A percentile compares a stretch with the other conserved stretches of the same genome.
phyloP scores from a whole-genome alignment of 1,140 invertebrate species.

The Macrobrachium rosenbergii region DNA sequence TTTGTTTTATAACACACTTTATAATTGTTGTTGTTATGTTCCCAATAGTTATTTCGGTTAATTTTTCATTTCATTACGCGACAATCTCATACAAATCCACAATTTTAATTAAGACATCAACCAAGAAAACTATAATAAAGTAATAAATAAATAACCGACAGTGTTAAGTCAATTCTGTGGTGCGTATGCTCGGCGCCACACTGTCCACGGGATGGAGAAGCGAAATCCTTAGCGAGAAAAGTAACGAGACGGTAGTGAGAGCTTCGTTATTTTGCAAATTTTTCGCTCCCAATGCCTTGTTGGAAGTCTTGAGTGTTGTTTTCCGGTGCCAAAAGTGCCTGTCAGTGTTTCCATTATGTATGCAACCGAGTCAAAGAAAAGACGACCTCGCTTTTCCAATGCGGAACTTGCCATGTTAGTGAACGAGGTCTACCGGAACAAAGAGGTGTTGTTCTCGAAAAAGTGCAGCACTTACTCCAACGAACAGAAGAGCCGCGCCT shows the following conservation, averaged over 20 bases:
- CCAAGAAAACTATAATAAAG: not conserved
- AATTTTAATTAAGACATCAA: not conserved
- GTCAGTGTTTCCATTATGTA: not conserved
- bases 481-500: conserved; percentile 7
- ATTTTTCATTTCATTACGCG: not conserved
- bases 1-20: too few species aligned
- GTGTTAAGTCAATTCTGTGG: not conserved
- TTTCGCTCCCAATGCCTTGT: not conserved
- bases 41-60: too few species aligned
- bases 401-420: conserved; percentile 17
- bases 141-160: not conserved
- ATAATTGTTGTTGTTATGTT: too few species aligned
- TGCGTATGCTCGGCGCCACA: conserved; percentile 15
- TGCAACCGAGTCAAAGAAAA: conserved; percentile 5
- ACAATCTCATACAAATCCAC: not conserved
- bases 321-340: not conserved
- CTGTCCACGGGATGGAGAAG: conserved; percentile 17
- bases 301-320: not conserved
- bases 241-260: conserved; percentile 6
- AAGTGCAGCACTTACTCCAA: conserved; percentile 8
- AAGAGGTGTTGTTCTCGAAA: conserved; percentile 6
- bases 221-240: conserved; percentile 34
- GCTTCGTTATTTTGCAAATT: not conserved
- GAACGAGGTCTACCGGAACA: conserved; percentile 16
- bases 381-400: conserved; percentile 26